Percentiles rank a stretch among this genome's conserved stretches.
Evolutionary conservation across 1,140 invertebrate genomes (phyloP).

Genomic region (Cephus cinctus): DNA sequence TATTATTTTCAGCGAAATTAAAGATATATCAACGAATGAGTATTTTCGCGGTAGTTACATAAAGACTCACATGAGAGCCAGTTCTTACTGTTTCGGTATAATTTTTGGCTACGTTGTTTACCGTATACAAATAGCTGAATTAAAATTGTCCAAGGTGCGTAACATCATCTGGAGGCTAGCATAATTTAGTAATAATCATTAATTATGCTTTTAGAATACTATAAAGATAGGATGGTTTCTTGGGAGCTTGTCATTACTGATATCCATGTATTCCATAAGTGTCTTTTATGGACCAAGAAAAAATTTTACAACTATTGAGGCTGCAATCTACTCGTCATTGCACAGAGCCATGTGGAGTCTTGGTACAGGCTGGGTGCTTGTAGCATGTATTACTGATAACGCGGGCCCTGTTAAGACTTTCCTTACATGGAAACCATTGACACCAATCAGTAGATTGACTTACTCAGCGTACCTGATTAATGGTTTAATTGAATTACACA

Average conservation of each 20-base stretch:
- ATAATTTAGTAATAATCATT: constrained; percentile 12
- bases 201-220: constrained; percentile 46
- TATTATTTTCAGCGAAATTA: constrained; percentile 60
- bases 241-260: constrained; percentile 55
- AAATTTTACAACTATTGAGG: constrained; percentile 59
- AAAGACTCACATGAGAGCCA: constrained; percentile 71
- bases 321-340: constrained; percentile 65
- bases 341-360: constrained; percentile 67
- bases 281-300: constrained; percentile 64
- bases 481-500: constrained; percentile 65
- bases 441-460: constrained; percentile 66
- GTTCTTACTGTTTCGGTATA: constrained; percentile 65
- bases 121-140: constrained; percentile 61
- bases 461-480: constrained; percentile 73
- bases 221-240: constrained; percentile 62
- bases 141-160: constrained; percentile 44
- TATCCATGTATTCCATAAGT: constrained; percentile 62
- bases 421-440: constrained; percentile 64
- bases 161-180: constrained; percentile 21
- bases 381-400: constrained; percentile 70
- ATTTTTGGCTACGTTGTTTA: constrained; percentile 65
- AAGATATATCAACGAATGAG: constrained; percentile 61
- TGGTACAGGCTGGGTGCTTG: constrained; percentile 68
- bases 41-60: constrained; percentile 67
- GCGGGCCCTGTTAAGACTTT: constrained; percentile 64